Evolutionary conservation across 1,140 invertebrate species (phyloP), one percentile per base, ranked within the genome.

Genomic region (Scylla paramamosain): DNA sequence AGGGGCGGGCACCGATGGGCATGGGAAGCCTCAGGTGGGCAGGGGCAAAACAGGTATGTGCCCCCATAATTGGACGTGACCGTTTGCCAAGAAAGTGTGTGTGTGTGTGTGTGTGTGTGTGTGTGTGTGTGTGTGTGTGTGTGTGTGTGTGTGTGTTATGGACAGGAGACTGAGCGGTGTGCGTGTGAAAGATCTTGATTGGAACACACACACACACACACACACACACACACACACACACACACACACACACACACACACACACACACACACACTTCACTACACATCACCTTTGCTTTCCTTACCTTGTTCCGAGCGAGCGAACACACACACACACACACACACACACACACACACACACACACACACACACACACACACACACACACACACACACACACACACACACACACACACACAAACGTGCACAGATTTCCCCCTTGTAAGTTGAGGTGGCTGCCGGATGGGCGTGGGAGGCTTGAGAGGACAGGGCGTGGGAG

Each of bases 71-170:
- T 77, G 67, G 67, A 77, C n/a, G 67, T 77, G 12, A 77, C 67
- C 67, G 67, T 77, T 77, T 77, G 67, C 67, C 67, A 77, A 77
- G 67, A 14, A 39, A 12, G 67, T 77, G 25, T n/a, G 67, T 77
- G 67, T 77, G 67, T 77, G 67, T 77, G 67, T 77, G 67, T 77
- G 67, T 77, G 67, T 77, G 67, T 77, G 67, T 77, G 67, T 77
- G 67, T 77, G 67, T 77, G 67, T 77, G 67, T 77, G 67, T 77
- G 67, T 77, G 67, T 77, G 67, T 77, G 67, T 77, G 67, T 77
- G 67, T 77, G 67, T 77, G 67, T 77, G 67, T 77, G 67, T 77
- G 67, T 77, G 67, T 77, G 67, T 77, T 6, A n/a, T 77, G 12
- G 39, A 39, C 6, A 39, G 52, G 10, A 59, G 52, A 59, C 10